Base-by-base conservation (phyloP, 2,888 invertebrate species). In the Erpobdella octoculata region DNA sequence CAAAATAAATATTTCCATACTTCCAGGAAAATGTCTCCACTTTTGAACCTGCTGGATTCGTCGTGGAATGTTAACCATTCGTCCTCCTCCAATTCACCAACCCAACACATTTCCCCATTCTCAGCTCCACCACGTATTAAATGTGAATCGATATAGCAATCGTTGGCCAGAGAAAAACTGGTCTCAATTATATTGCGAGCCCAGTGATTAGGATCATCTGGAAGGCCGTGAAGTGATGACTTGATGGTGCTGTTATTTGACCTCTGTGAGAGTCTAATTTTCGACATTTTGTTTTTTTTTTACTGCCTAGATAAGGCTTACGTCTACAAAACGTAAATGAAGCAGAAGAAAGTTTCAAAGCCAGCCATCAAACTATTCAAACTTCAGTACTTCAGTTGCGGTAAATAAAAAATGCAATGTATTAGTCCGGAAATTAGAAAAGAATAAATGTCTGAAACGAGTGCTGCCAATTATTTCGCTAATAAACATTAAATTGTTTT, bases 81-180 rank as follows among this genome's bases (percentile, higher is more conserved):
- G n/a, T 78, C 78, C 67, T 79, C 79, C 66, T 78, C 77, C 6
- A 82, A 76, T 6, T 78, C 78, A 36, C 79, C 79, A 37, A 83
- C 72, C 73, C 78, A 80, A 68, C 81, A 79, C 74, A 83, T 83
- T 74, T 79, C 78, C 31, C 83, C 83, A 75, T 78, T 79, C 70
- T 86, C 86, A 21, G 86, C 86, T 46, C 86, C 86, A 53, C 86
- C 86, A 37, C 81, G 79, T 33, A 86, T 79, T 62, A 82, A 78
- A 53, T 86, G 77, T 73, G 79, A 79, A 69, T 84, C 78, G 71
- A 79, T 78, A 64, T 84, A 84, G n/a, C 33, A 35, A 74, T 85
- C 84, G 28, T 81, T 78, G 37, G 80, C 78, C 21, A 83, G 80
- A 33, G 83, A 81, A 37, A 85, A 78, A 36, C 84, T 81, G n/a